Conservation (phyloP, 2,113 vertebrate species). For the Rhinopithecus roxellana region DNA sequence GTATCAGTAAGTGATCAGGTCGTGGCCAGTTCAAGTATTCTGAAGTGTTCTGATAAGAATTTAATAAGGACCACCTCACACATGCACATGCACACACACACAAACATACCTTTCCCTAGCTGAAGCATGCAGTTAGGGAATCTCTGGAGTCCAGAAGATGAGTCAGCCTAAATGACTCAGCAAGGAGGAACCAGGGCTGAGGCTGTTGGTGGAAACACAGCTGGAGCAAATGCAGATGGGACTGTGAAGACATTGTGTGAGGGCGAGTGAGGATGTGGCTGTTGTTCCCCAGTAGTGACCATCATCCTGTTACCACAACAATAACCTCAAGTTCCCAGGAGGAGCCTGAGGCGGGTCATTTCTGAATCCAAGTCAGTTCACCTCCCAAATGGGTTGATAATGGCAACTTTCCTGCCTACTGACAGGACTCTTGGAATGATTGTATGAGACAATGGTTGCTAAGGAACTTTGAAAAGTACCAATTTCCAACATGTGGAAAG, state of each 20-base stretch:
- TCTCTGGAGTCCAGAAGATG: neutral
- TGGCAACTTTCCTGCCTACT: neutral
- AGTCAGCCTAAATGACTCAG: neutral
- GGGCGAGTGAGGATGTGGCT: neutral
- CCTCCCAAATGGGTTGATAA: neutral
- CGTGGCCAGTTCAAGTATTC: neutral
- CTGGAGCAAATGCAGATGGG: neutral
- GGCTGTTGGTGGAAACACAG: neutral
- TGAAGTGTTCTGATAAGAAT: neutral
- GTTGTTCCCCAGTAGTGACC: neutral
- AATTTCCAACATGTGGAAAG: neutral
- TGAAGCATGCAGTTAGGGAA: neutral
- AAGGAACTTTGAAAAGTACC: neutral
- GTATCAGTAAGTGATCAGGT: accelerated
- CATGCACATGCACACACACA: neutral
- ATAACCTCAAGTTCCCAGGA: neutral
- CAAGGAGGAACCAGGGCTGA: neutral
- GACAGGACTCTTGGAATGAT: neutral
- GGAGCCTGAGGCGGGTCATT: neutral
- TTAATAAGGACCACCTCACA: neutral
- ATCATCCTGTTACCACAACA: neutral
- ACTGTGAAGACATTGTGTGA: neutral
- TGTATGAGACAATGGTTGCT: neutral
- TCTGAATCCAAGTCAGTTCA: neutral
- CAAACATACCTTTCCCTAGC: neutral